Conservation (phyloP, 2,113 vertebrate species). For the Albula goreensis region DNA sequence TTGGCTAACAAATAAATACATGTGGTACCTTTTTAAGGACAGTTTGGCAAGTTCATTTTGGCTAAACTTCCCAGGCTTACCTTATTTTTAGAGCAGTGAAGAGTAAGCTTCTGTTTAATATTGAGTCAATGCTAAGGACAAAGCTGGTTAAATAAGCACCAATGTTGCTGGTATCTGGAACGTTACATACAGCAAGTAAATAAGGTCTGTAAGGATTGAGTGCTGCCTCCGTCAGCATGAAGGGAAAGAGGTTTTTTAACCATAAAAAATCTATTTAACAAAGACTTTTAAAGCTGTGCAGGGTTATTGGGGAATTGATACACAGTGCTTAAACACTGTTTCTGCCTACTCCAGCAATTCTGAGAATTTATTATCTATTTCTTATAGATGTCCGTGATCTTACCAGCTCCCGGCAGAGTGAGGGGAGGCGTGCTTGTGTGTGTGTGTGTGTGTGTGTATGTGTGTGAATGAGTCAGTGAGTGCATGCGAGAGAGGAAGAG, state of each 20-base stretch:
- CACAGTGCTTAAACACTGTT: background rate
- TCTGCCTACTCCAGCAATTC: background rate
- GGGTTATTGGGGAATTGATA: slow-evolving; percentile 14
- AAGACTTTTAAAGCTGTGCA: background rate
- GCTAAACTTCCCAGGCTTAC: too few relatives aligned
- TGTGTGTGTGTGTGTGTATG: slow-evolving; percentile 17
- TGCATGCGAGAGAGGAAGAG: background rate
- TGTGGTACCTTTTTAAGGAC: too few relatives aligned
- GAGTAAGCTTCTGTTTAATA: background rate
- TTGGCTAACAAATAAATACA: too few relatives aligned
- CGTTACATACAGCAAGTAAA: background rate
- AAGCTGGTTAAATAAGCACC: background rate
- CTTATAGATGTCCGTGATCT: background rate
- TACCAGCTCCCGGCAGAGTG: background rate
- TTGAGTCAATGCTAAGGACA: background rate
- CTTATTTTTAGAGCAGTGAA: background rate
- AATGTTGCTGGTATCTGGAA: background rate
- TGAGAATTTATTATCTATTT: slow-evolving; percentile 14
- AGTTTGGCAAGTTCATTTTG: too few relatives aligned
- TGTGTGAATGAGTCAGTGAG: background rate
- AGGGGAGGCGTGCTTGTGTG: slow-evolving; percentile 3
- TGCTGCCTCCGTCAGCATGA: background rate
- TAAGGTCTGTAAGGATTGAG: background rate
- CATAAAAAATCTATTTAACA: slow-evolving; percentile 4
- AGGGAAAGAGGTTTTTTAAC: background rate